Evolutionary conservation across 2,797 vertebrate genomes (phyloP).

Genomic region (Pangasius macronema): DNA sequence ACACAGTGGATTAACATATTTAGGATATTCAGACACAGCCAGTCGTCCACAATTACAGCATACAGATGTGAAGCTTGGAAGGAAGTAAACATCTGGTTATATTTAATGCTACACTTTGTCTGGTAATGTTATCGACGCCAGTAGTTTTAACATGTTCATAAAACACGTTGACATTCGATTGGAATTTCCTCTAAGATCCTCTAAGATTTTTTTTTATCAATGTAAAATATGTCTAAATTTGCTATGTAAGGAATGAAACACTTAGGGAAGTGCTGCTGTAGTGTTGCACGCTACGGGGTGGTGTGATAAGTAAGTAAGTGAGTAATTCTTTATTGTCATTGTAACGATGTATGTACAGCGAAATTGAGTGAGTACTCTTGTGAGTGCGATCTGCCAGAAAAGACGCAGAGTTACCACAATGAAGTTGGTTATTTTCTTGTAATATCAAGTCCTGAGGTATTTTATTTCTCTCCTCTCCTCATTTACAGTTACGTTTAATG

Average conservation of each 20-base stretch:
- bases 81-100: slow-evolving; percentile 27
- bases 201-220: not conserved
- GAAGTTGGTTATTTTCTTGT: not conserved
- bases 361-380: too few relatives aligned
- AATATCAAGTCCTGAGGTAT: not conserved
- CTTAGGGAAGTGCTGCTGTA: not conserved
- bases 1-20: slow-evolving; percentile 57
- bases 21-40: slow-evolving; percentile 68
- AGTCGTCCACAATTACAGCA: slow-evolving; percentile 45
- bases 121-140: not conserved
- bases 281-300: not conserved
- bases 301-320: too few relatives aligned
- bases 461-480: not conserved
- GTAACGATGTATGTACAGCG: too few relatives aligned
- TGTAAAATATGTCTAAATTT: not conserved
- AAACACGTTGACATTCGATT: not conserved
- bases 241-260: not conserved
- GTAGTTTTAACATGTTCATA: not conserved
- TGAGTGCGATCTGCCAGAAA: not conserved
- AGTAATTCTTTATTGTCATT: too few relatives aligned
- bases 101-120: not conserved
- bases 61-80: slow-evolving; percentile 13
- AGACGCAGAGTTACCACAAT: not conserved
- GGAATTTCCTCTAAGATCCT: not conserved
- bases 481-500: not conserved